A percentile compares a stretch with the other conserved stretches of the same genome.
Conservation (phyloP, 2,113 vertebrate species). For the Rhinolophus ferrumequinum region DNA sequence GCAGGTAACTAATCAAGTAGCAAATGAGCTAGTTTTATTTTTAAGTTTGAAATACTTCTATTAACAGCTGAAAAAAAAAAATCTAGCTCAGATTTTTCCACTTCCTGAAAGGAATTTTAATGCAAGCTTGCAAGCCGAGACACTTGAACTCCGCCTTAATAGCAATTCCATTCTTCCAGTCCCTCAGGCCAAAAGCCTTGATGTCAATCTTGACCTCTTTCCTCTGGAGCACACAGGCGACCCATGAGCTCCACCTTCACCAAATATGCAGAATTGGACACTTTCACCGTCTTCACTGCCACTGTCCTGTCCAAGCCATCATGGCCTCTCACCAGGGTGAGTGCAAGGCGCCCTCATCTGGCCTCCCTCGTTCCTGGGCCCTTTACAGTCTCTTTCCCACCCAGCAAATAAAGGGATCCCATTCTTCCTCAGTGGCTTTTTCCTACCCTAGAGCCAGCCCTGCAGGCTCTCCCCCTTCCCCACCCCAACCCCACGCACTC, state of each 20-base stretch:
- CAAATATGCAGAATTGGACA: rapidly evolving
- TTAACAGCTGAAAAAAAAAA: neutral
- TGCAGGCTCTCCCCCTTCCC: neutral
- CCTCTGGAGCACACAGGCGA: neutral
- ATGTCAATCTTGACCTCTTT: neutral
- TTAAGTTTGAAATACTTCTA: neutral
- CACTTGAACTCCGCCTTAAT: neutral
- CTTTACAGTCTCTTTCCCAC: neutral
- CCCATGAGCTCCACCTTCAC: too few relatives aligned
- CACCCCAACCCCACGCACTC: rapidly evolving
- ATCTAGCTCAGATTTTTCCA: neutral
- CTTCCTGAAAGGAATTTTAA: neutral
- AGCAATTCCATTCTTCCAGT: neutral
- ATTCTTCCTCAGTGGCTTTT: neutral
- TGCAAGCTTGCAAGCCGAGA: neutral
- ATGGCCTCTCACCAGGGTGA: rapidly evolving
- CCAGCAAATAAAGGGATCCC: neutral
- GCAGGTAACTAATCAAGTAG: neutral
- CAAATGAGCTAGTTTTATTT: neutral
- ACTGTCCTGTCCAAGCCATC: too few relatives aligned
- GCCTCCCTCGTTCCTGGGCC: neutral
- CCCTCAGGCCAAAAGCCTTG: neutral
- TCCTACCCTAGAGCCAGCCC: neutral
- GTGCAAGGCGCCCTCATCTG: rapidly evolving
- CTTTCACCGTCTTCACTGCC: neutral